Evolutionary conservation across 2,888 invertebrate genomes (phyloP).

Genomic region (Epinotia nisella): DNA sequence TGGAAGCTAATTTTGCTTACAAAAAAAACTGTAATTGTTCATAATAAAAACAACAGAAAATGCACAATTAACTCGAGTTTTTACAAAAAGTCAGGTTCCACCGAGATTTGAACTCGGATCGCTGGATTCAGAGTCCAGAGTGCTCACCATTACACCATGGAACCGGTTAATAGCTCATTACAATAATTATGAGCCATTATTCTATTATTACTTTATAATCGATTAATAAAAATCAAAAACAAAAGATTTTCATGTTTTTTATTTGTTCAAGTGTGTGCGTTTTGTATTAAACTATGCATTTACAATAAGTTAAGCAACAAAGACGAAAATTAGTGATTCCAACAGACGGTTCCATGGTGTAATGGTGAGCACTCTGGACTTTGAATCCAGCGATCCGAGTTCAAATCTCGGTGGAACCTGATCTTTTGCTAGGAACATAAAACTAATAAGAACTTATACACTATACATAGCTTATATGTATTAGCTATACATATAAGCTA

Average conservation of each 20-base stretch:
- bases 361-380: slow-evolving; percentile 93
- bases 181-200: slow-evolving; percentile 10
- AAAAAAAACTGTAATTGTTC: too few species aligned
- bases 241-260: not conserved
- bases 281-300: not conserved
- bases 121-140: slow-evolving; percentile 88
- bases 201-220: not conserved
- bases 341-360: slow-evolving; percentile 88
- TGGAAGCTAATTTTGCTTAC: too few species aligned
- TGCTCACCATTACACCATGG: slow-evolving; percentile 87
- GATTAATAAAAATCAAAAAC: not conserved
- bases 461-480: too few species aligned
- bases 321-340: not conserved
- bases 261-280: slow-evolving; percentile 1
- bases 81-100: slow-evolving; percentile 32
- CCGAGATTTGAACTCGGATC: slow-evolving; percentile 86
- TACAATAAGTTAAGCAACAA: not conserved
- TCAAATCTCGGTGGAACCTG: slow-evolving; percentile 92
- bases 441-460: not conserved
- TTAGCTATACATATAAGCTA: too few species aligned
- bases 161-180: slow-evolving; percentile 59
- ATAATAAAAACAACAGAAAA: too few species aligned
- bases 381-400: slow-evolving; percentile 93
- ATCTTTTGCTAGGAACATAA: slow-evolving; percentile 50
- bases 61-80: too few species aligned